Percentiles rank a stretch among this genome's conserved stretches.
phyloP scores from a whole-genome alignment of 2,888 invertebrate species.

The Cerastoderma edule region DNA sequence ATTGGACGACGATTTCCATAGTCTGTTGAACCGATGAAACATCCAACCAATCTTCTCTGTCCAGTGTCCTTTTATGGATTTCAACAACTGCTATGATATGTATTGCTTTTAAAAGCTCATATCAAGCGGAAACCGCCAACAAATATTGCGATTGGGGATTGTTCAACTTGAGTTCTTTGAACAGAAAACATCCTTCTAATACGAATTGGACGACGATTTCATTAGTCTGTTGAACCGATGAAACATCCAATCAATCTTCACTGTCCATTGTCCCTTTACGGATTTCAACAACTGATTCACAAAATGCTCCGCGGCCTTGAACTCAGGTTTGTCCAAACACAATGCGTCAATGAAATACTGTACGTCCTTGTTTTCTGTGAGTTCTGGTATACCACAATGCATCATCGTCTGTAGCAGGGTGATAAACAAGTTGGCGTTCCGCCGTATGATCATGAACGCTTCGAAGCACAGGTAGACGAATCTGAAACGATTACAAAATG shows the following conservation, averaged over 20 bases:
- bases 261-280: slow-evolving; percentile 43
- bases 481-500: slow-evolving; percentile 41
- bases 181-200: too few species aligned
- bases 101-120: too few species aligned
- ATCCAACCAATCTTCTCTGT: too few species aligned
- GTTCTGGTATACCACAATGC: slow-evolving; percentile 53
- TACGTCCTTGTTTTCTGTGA: slow-evolving; percentile 39
- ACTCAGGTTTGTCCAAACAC: slow-evolving; percentile 46
- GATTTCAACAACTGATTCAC: slow-evolving; percentile 34
- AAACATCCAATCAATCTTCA: slow-evolving; percentile 52
- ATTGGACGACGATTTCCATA: too few species aligned
- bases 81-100: too few species aligned
- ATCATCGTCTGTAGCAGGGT: slow-evolving; percentile 53
- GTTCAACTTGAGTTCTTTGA: too few species aligned
- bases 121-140: too few species aligned
- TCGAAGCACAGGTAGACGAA: slow-evolving; percentile 50
- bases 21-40: too few species aligned
- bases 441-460: slow-evolving; percentile 48
- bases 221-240: slow-evolving; percentile 42
- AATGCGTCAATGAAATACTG: slow-evolving; percentile 43
- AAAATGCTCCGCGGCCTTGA: slow-evolving; percentile 45
- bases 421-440: slow-evolving; percentile 41
- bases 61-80: too few species aligned
- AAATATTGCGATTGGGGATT: too few species aligned
- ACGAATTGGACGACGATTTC: slow-evolving; percentile 3